A percentile compares a stretch with the other conserved stretches of the same genome.
Conservation (phyloP, 1,140 invertebrate genomes). For the Stegodyphus dumicola region DNA sequence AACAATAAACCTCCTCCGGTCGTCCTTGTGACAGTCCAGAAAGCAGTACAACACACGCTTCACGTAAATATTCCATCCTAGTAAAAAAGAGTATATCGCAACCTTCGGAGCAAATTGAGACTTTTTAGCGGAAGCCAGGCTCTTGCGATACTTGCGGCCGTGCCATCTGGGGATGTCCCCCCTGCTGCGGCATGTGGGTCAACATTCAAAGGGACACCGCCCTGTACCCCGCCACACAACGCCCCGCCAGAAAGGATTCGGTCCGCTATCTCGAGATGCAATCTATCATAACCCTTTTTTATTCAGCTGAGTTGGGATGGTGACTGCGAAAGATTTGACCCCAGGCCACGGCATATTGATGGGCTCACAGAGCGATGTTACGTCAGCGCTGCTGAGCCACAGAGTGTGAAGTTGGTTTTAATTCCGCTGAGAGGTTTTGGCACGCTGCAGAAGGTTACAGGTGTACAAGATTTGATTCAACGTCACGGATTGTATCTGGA, state of each 20-base stretch:
- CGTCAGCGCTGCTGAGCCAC: no score
- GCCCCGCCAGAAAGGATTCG: slow-evolving; percentile 12
- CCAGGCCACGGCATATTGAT: no score
- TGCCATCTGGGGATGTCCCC: slow-evolving; percentile 27
- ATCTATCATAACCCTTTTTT: slow-evolving; percentile 20
- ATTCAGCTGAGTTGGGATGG: no score
- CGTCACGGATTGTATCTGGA: no score
- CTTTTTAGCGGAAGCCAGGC: slow-evolving; percentile 24
- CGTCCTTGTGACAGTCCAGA: slow-evolving; percentile 24
- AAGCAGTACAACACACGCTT: slow-evolving; percentile 24
- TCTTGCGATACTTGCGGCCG: slow-evolving; percentile 23
- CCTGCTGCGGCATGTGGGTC: slow-evolving; percentile 22
- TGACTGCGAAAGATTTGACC: no score
- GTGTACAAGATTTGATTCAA: no score
- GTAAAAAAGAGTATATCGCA: slow-evolving; percentile 7
- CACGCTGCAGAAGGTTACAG: no score
- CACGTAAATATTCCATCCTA: not conserved
- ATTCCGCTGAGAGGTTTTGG: no score
- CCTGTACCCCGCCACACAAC: not conserved
- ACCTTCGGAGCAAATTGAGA: slow-evolving; percentile 18
- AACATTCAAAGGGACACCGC: slow-evolving; percentile 43
- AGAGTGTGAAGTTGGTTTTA: no score
- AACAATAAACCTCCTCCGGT: not conserved
- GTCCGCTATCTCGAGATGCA: slow-evolving; percentile 25
- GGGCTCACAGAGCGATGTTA: no score